Conservation (phyloP, 2,113 vertebrate species). For the Siniperca chuatsi region DNA sequence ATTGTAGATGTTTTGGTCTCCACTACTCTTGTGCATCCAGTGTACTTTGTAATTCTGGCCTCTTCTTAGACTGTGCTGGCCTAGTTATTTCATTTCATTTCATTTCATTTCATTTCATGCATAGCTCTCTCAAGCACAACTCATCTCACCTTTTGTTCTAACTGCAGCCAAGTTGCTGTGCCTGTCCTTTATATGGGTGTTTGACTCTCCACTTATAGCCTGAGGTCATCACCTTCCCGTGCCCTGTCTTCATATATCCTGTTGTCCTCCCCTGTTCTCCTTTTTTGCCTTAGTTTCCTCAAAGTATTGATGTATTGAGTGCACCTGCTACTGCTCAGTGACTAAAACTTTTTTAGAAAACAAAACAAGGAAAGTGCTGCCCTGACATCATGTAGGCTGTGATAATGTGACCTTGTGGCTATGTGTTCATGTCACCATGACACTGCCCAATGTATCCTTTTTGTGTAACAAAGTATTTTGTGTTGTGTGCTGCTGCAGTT, state of each 20-base stretch:
- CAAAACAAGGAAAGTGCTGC: not conserved
- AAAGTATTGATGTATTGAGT: constrained; percentile 16
- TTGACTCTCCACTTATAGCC: constrained; percentile 30
- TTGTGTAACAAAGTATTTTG: not conserved
- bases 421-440: not conserved
- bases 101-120: not conserved
- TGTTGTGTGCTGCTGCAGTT: not conserved
- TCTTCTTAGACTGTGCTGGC: constrained; percentile 18
- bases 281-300: constrained; percentile 14
- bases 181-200: constrained; percentile 20
- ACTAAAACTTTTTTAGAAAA: not conserved
- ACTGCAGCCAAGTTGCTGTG: constrained; percentile 38
- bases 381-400: not conserved
- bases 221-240: constrained; percentile 23
- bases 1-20: constrained; percentile 19
- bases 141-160: constrained; percentile 45
- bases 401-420: not conserved
- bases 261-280: constrained; percentile 12
- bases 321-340: not conserved
- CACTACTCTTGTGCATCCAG: not conserved
- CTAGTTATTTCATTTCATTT: constrained; percentile 40
- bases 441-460: not conserved
- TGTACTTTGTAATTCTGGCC: constrained; percentile 12
- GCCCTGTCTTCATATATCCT: constrained; percentile 25
- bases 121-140: not conserved